Conservation (phyloP, 2,797 vertebrate species). For the Pseudochirops corinnae region DNA sequence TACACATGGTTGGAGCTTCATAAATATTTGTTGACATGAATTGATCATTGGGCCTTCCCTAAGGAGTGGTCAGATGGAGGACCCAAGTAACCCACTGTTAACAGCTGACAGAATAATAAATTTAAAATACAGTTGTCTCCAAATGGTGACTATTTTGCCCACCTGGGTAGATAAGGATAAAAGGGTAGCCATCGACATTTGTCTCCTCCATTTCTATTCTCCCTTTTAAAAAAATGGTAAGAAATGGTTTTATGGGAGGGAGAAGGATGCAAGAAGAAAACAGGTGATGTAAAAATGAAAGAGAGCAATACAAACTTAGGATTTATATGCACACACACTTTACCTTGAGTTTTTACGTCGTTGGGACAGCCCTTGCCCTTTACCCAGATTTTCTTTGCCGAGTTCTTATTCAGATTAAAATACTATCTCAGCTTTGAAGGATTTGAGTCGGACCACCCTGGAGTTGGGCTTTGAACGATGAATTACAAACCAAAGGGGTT, state of each 20-base stretch:
- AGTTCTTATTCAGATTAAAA: not conserved
- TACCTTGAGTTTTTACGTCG: rapidly evolving
- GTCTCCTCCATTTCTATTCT: not conserved
- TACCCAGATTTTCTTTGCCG: rapidly evolving
- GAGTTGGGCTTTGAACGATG: not conserved
- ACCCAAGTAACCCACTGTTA: not conserved
- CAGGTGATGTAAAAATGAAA: not conserved
- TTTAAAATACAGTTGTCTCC: not conserved
- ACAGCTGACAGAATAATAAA: not conserved
- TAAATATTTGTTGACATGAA: not conserved
- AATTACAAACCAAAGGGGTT: not conserved
- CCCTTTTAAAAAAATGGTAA: not conserved
- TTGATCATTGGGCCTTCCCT: not conserved
- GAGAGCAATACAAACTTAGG: not conserved
- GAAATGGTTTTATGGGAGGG: not conserved
- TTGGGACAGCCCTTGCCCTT: too few relatives aligned
- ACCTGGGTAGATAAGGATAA: rapidly evolving
- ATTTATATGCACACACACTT: not conserved
- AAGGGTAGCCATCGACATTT: not conserved
- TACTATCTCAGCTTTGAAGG: not conserved
- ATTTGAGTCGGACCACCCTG: not conserved
- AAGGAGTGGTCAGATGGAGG: not conserved
- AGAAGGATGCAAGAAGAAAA: not conserved
- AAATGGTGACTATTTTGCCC: rapidly evolving
- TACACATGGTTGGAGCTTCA: not conserved